phyloP scores from a whole-genome alignment of 2,888 invertebrate species.

The Choreutis nemorana region DNA sequence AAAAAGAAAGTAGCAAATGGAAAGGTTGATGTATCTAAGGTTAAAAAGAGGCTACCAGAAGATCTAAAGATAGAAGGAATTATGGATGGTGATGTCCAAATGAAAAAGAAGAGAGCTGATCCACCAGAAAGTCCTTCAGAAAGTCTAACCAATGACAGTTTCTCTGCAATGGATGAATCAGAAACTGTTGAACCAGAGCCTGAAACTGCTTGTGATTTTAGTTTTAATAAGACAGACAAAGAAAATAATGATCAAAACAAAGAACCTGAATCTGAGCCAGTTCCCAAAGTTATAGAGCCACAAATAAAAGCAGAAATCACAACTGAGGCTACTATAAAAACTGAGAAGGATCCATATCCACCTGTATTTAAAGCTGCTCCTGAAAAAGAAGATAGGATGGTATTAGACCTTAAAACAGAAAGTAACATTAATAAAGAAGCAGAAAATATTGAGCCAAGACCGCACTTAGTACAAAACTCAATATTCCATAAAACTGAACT shows the following conservation, averaged over 20 bases:
- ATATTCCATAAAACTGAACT: slow-evolving; percentile 68
- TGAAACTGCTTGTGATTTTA: slow-evolving; percentile 57
- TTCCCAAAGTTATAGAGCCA: slow-evolving; percentile 35
- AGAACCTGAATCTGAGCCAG: slow-evolving; percentile 34
- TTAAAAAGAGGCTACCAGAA: slow-evolving; percentile 66
- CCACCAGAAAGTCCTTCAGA: slow-evolving; percentile 80
- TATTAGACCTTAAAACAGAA: slow-evolving; percentile 52
- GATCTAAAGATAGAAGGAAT: slow-evolving; percentile 66
- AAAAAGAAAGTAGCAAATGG: slow-evolving; percentile 58
- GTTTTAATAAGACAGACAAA: slow-evolving; percentile 53
- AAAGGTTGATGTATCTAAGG: slow-evolving; percentile 61
- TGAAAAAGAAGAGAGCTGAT: slow-evolving; percentile 64
- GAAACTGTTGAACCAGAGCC: slow-evolving; percentile 61
- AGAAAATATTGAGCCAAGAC: slow-evolving; percentile 36
- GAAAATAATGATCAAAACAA: slow-evolving; percentile 44
- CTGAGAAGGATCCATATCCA: slow-evolving; percentile 43
- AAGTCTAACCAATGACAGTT: slow-evolving; percentile 86
- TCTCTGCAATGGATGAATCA: slow-evolving; percentile 78
- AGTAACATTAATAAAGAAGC: slow-evolving; percentile 25
- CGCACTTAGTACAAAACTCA: slow-evolving; percentile 26
- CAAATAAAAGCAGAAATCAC: slow-evolving; percentile 36
- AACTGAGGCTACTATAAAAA: slow-evolving; percentile 36
- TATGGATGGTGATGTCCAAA: slow-evolving; percentile 67
- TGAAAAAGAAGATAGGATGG: slow-evolving; percentile 47
- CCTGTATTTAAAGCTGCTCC: slow-evolving; percentile 31